Conservation (phyloP, 2,888 invertebrate species). For the Odontomyia ornata region DNA sequence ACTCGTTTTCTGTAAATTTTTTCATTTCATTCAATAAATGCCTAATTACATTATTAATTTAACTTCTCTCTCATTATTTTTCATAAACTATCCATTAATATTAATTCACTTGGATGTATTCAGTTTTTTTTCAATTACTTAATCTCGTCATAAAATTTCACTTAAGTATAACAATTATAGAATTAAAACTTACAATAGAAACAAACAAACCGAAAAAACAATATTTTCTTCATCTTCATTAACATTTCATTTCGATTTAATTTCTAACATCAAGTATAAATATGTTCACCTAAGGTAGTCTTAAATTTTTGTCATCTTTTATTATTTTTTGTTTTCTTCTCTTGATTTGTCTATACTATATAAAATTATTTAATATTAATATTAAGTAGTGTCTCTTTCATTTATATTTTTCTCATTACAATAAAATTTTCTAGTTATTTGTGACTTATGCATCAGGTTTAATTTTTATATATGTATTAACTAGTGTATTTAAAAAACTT, state of each 20-base stretch:
- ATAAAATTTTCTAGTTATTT: constrained; percentile 21
- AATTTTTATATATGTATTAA: not conserved
- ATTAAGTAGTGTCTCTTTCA: not conserved
- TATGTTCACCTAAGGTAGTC: not conserved
- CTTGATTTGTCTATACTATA: constrained; percentile 6
- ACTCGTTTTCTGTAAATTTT: not conserved
- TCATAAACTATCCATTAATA: not conserved
- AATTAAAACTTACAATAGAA: constrained; percentile 17
- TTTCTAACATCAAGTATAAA: constrained; percentile 38
- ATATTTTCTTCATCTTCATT: not conserved
- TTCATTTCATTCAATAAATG: too few species aligned
- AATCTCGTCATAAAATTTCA: constrained; percentile 6
- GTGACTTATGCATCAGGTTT: not conserved
- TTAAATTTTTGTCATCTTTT: too few species aligned
- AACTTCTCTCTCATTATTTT: not conserved
- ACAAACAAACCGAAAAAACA: not conserved
- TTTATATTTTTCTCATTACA: not conserved
- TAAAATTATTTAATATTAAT: constrained; percentile 13
- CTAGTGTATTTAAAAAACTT: constrained; percentile 29
- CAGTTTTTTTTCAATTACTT: not conserved
- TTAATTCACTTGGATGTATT: not conserved
- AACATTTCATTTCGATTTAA: constrained; percentile 19
- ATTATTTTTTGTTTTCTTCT: not conserved
- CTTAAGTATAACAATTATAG: constrained; percentile 19
- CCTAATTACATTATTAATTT: too few species aligned